Evolutionary conservation across 2,888 invertebrate species (phyloP).

Genomic region (Tetragonisca angustula): DNA sequence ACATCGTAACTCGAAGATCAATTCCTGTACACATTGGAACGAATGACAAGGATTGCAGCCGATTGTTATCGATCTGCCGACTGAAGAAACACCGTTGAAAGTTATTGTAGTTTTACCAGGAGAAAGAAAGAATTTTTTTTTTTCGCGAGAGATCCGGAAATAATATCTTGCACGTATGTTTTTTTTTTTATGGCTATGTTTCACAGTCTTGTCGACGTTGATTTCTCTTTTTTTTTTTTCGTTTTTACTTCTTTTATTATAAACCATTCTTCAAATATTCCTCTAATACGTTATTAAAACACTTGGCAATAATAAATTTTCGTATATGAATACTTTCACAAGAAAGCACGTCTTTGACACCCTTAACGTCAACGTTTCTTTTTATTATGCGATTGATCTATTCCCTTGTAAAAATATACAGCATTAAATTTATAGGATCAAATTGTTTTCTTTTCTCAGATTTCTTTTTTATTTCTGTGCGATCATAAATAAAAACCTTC

Average conservation of each 20-base stretch:
- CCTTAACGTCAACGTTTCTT: slow-evolving; percentile 45
- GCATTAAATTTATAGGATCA: slow-evolving; percentile 52
- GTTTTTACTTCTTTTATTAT: slow-evolving; percentile 36
- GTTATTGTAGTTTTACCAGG: neutral
- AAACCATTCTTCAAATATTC: slow-evolving; percentile 44
- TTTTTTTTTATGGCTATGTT: slow-evolving; percentile 23
- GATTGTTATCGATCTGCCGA: slow-evolving; percentile 8
- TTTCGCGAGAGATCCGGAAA: slow-evolving; percentile 22
- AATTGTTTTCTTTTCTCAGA: slow-evolving; percentile 35
- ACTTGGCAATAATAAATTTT: slow-evolving; percentile 48
- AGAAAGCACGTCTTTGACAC: slow-evolving; percentile 63
- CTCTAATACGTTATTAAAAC: slow-evolving; percentile 57
- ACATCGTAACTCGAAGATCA: slow-evolving; percentile 49
- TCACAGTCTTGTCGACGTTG: slow-evolving; percentile 56
- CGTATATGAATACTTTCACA: slow-evolving; percentile 64
- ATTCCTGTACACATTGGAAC: slow-evolving; percentile 49
- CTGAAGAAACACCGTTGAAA: slow-evolving; percentile 17
- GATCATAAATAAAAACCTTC: slow-evolving; percentile 57
- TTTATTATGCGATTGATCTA: slow-evolving; percentile 44
- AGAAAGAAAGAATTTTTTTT: slow-evolving; percentile 3
- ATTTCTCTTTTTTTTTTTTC: slow-evolving; percentile 26
- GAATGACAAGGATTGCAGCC: neutral
- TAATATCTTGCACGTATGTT: slow-evolving; percentile 28
- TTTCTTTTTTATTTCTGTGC: slow-evolving; percentile 40
- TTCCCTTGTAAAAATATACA: slow-evolving; percentile 57